These are phyloP conservation scores for Oscarella lobularis DNA, from an alignment of 37 sponge, comb jelly and placozoan species.

Conservation along the genomic window DNA sequence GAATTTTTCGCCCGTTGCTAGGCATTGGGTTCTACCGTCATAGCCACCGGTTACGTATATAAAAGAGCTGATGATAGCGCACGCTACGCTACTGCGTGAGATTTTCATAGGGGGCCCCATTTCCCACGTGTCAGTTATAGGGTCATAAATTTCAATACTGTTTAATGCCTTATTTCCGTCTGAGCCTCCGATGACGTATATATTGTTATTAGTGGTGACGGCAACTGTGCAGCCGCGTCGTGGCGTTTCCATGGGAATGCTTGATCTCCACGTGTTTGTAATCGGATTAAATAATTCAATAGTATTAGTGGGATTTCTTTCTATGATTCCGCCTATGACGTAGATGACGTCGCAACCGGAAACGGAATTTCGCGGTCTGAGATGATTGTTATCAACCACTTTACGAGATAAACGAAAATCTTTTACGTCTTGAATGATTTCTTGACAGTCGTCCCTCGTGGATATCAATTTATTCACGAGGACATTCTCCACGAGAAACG, in stretches of 20 bases:
- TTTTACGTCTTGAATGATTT: not conserved
- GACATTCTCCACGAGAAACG: not conserved
- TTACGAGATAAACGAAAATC: not conserved
- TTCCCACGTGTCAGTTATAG: not conserved
- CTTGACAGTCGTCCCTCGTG: not conserved
- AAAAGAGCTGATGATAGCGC: not conserved
- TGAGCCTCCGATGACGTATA: not conserved
- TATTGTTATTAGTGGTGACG: not conserved
- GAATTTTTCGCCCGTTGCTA: not conserved
- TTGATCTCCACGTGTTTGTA: not conserved
- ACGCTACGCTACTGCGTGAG: not conserved
- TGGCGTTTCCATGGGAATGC: not conserved
- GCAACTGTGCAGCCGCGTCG: not conserved
- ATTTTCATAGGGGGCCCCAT: not conserved
- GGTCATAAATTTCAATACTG: not conserved
- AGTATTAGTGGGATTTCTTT: not conserved
- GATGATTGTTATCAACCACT: not conserved
- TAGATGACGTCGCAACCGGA: not conserved
- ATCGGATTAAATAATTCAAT: not conserved
- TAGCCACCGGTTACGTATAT: not conserved
- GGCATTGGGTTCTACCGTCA: not conserved
- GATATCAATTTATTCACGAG: not conserved
- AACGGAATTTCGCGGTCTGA: not conserved
- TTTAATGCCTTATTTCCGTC: not conserved
- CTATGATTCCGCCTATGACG: not conserved